Base-by-base conservation (phyloP, 1,140 invertebrate species). In the Camponotus pennsylvanicus region DNA sequence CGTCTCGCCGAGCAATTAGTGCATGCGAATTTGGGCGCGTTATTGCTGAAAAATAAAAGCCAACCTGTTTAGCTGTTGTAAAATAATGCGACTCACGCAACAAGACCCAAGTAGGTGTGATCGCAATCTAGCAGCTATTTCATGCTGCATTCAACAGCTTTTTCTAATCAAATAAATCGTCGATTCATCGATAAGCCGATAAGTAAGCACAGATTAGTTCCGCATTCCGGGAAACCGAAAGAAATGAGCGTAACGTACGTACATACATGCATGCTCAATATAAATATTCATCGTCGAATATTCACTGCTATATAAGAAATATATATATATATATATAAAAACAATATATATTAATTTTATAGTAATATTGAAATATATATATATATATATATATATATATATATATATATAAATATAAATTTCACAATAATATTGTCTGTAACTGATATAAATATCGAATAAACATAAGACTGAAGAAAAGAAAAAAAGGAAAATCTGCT, bases 41-140 rank as follows among this genome's bases (percentile, higher is more conserved):
- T 70, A 83, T 21, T 73, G 40, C 11, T 40, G 40, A 70, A 3
- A 63, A 69, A 83, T 83, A 83, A 83, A 76, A 37, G 3, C 15
- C 64, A 27, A 80, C 21, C 64, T 69, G 40, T 61, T 57, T 57
- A 83, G 6, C 40, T 49, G 63, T 49, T 42, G 40, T 63, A 75
- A 75, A 83, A 75, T 32, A 80, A 70, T 80, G 59, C 18, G 37
- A 32, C 37, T 3, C 27, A 27, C 27, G 8, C n/a, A 40, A 73
- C 61, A 75, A 73, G 27, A 61, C 8, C 11, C 37, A 8, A 11
- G 13, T 82, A 32, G 45, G 45, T 49, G 13, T 18, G 27, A 61
- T 73, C 37, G 40, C 32, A 15, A 15, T 0, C 49, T 0, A 18
- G 2, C 45, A 63, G 40, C 13, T 83, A 2, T 71, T 21, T 45